Percentiles rank a stretch among this genome's conserved stretches.
These are phyloP conservation scores for Pelobates fuscus DNA, from an alignment of 2,113 vertebrate genomes.

Conservation along the genomic window DNA sequence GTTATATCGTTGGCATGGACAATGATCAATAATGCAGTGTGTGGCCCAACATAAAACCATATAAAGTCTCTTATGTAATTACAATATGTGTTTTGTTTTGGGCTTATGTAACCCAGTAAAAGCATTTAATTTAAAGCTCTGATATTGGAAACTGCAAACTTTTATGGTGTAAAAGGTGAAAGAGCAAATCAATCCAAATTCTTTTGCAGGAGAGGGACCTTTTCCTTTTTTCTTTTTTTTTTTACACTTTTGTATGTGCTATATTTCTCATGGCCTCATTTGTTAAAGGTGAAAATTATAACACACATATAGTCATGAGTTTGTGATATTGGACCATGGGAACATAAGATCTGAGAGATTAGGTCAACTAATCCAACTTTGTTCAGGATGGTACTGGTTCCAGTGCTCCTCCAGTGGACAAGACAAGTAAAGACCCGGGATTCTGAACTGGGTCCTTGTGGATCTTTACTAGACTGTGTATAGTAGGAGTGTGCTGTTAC, in stretches of 20 bases:
- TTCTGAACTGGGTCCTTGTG: too few relatives aligned
- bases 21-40: conserved; percentile 23
- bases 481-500: too few relatives aligned
- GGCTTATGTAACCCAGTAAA: background rate
- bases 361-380: too few relatives aligned
- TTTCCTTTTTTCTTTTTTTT: background rate
- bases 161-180: conserved; percentile 14
- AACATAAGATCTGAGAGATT: too few relatives aligned
- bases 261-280: background rate
- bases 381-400: too few relatives aligned
- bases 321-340: too few relatives aligned
- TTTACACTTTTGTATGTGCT: background rate
- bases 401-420: too few relatives aligned
- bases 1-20: background rate
- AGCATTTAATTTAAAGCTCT: background rate
- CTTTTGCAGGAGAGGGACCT: background rate
- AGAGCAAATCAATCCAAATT: conserved; percentile 1
- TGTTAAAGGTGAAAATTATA: too few relatives aligned
- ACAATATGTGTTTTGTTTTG: conserved; percentile 3
- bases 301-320: too few relatives aligned
- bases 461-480: too few relatives aligned
- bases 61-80: background rate
- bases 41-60: conserved; percentile 18
- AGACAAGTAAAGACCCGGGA: too few relatives aligned
- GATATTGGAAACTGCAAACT: background rate